Base-by-base conservation (phyloP, 2,888 invertebrate genomes). In the Drosophila rellima region DNA sequence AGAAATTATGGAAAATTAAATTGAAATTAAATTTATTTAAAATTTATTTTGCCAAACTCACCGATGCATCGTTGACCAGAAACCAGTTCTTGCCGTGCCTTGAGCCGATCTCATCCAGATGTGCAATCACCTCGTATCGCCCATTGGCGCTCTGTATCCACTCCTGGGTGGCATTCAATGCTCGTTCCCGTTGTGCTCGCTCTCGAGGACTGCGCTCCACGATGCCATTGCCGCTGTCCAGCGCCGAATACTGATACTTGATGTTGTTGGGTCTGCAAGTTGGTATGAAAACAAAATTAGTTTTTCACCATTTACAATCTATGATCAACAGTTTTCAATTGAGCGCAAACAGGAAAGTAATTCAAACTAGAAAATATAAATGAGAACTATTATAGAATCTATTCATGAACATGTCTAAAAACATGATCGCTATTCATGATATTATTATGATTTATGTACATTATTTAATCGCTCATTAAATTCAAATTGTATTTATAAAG, bases 21-120 rank as follows among this genome's bases (percentile, higher is more conserved):
- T 23, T 23, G 23, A 6, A 5, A 23, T 6, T 23, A 0, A 23
- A 23, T 23, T 0, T 1, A 23, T 6, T 7, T 23, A 23, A 6
- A 23, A 6, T 23, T 23, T 23, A 23, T 6, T 26, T 29, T n/a
- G 8, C 13, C 6, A 42, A 5, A 2, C 90, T 81, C 74, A 95
- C 95, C 92, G 95, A 95, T 80, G 95, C 95, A 92, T 98, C 98
- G 88, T 95, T 95, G 67, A 98, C 96, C 26, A 96, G 95, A 92
- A 98, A 98, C 98, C 98, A 98, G 92, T 97, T 95, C 92, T 98
- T 98, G 92, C 96, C 96, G 56, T 96, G 94, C 59, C 98, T 94
- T 40, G 96, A 96, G 10, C 98, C 98, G 73, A 98, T 96, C 76
- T 96, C 95, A 88, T 95, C 95, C 74, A 98, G 94, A 88, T 97